A percentile compares a stretch with the other conserved stretches of the same genome.
These are phyloP conservation scores for Notiomystis cincta DNA, from an alignment of 2,113 vertebrate species.

Conservation along the genomic window DNA sequence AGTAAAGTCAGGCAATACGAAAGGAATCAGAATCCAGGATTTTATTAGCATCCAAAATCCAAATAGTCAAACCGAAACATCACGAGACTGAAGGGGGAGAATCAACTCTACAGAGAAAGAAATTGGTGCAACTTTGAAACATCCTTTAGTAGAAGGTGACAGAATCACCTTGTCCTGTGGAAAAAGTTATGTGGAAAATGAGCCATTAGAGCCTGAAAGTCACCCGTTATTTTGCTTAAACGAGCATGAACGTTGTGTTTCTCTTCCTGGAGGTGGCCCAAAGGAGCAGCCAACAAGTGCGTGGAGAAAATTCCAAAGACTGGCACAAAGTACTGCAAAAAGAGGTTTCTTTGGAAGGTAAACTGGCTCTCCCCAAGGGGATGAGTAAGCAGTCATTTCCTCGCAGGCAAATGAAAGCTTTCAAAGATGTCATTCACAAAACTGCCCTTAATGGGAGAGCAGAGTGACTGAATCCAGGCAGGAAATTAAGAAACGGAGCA, in stretches of 20 bases:
- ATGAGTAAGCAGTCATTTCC: slow-evolving; percentile 43
- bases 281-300: background rate
- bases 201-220: background rate
- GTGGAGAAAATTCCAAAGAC: background rate
- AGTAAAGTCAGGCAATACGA: fast-evolving
- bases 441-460: slow-evolving; percentile 25
- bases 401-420: slow-evolving; percentile 30
- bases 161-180: background rate
- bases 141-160: background rate
- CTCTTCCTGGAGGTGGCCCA: background rate
- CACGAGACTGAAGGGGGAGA: background rate
- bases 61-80: background rate
- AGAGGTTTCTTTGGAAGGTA: slow-evolving; percentile 30
- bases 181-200: background rate
- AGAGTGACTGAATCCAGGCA: slow-evolving; percentile 21
- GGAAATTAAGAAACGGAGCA: slow-evolving; percentile 4
- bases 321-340: background rate
- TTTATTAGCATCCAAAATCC: background rate
- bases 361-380: slow-evolving; percentile 10
- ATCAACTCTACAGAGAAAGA: background rate
- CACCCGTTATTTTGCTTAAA: background rate
- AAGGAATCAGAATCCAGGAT: background rate
- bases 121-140: background rate
- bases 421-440: slow-evolving; percentile 50
- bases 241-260: background rate